Evolutionary conservation across 2,888 invertebrate genomes (phyloP), one percentile per base, ranked within the genome.

Genomic region (Amorpha juglandis): DNA sequence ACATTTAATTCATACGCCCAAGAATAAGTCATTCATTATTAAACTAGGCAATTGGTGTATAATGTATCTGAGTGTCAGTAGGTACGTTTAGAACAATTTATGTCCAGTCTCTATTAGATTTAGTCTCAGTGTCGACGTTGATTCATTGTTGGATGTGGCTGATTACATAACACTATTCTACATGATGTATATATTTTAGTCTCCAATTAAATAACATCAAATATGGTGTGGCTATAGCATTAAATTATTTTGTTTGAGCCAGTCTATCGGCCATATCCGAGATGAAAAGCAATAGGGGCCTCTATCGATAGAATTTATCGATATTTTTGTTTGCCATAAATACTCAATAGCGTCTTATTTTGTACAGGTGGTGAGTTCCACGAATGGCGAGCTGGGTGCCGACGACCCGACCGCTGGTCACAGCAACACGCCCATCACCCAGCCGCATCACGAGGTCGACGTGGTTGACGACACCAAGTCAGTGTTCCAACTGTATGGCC

Each of bases 401-500:
- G 99, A 99, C 91, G 99, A 99, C 94, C 98, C 98, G 38, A 98
- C 98, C 66, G 98, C 98, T 71, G 98, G 98, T 71, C 98, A 98
- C 94, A 98, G 98, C 91, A 98, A 98, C 94, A 98, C 98, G 82
- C 99, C 99, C 76, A 99, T 99, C 89, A 98, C 98, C 76, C 97
- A 96, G 88, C 96, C 95, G 74, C 97, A 97, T 89, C 97, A 97
- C 87, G 99, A 99, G 94, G 97, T 98, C 73, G 99, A 99, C 92
- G 96, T 98, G 86, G 97, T 98, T 82, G 98, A 99, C 94, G 99
- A 99, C 95, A 99, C 98, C 95, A 98, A 98, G 98, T 98, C 95
- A 95, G 97, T 96, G 92, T 91, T 89, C 78, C 89, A 89, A 90
- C 89, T 90, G 90, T 91, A 90, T 84, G 90, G 86, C 84, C 74